Base-by-base conservation (phyloP, 2,888 invertebrate genomes). In the Drosophila anceps region DNA sequence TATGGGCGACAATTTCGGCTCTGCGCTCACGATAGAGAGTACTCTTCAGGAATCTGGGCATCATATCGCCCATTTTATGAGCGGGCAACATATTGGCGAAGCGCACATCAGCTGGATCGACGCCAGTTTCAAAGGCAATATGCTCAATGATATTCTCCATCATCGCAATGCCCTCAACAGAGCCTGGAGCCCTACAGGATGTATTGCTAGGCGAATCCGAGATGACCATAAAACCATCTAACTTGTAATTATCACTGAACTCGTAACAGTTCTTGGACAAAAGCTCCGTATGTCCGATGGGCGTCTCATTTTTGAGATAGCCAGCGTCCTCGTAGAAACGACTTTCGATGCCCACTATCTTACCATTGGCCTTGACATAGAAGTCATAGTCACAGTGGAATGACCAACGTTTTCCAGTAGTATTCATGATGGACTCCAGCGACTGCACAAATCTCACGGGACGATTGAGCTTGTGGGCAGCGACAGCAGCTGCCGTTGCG, bases 391-490 rank as follows among this genome's bases (percentile, higher is more conserved):
- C 95, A 7, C 94, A 93, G 8, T 94, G 94, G 54, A 94, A 93
- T 0, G 96, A 94, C 64, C 93, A 92, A 27, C 97, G 93, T 90
- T 96, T 96, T 1, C 97, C 97, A 1, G 95, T 84, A 5, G 95
- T 93, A 54, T 94, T 94, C 95, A 97, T 96, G 86, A 96, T 97
- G 24, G 95, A 94, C 84, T 96, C 95, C 63, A 98, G 93, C 27
- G 95, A 94, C 92, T 97, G 92, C 1, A 95, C 94, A 66, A 98
- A 94, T 27, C 96, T 94, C 0, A 96, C 95, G 0, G 97, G 96
- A 55, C 95, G 94, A 78, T 94, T 91, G 0, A 92, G 79, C 55
- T 90, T 91, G 73, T 95, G 92, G 0, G 96, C 95, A 0, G 95
- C 97, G 13, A 98, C 88, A 0, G 96, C 95, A 68, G 96, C 95